Evolutionary conservation across 2,888 invertebrate species (phyloP).

Genomic region (Danaus chrysippus): DNA sequence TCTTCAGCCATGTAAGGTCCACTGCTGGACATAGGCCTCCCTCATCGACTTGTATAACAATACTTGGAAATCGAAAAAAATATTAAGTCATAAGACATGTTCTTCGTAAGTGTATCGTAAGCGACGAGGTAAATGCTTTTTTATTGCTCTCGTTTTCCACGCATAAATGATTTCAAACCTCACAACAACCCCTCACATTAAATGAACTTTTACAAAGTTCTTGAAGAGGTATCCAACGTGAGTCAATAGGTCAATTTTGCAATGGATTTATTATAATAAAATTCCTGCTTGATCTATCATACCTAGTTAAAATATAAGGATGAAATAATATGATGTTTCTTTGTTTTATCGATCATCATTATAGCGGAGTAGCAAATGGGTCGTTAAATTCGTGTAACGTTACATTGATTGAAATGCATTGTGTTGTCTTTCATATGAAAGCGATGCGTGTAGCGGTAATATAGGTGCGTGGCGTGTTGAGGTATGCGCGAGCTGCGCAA

Average conservation of each 20-base stretch:
- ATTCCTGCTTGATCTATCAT: background rate
- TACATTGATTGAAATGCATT: conserved; percentile 38
- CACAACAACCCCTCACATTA: conserved; percentile 49
- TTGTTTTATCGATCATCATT: conserved; percentile 17
- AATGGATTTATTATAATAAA: conserved; percentile 33
- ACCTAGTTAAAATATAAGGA: background rate
- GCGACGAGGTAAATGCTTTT: conserved; percentile 14
- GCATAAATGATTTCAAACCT: conserved; percentile 32
- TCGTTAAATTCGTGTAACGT: conserved; percentile 28
- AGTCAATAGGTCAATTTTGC: conserved; percentile 53
- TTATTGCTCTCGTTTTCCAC: conserved; percentile 10
- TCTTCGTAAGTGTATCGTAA: background rate
- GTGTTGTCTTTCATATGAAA: conserved; percentile 37
- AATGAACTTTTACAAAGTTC: conserved; percentile 51
- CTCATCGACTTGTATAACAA: no score
- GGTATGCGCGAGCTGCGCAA: conserved; percentile 59
- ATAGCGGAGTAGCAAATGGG: conserved; percentile 22
- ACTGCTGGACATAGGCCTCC: no score
- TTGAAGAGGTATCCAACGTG: conserved; percentile 39
- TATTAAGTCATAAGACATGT: background rate
- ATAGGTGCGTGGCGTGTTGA: conserved; percentile 54
- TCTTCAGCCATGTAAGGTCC: no score
- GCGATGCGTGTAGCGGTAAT: conserved; percentile 48
- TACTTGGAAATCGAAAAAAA: no score
- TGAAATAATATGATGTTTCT: conserved; percentile 12